A percentile compares a stretch with the other conserved stretches of the same genome.
Conservation (phyloP, 1,140 invertebrate species). For the Drosophila pseudoobscura region DNA sequence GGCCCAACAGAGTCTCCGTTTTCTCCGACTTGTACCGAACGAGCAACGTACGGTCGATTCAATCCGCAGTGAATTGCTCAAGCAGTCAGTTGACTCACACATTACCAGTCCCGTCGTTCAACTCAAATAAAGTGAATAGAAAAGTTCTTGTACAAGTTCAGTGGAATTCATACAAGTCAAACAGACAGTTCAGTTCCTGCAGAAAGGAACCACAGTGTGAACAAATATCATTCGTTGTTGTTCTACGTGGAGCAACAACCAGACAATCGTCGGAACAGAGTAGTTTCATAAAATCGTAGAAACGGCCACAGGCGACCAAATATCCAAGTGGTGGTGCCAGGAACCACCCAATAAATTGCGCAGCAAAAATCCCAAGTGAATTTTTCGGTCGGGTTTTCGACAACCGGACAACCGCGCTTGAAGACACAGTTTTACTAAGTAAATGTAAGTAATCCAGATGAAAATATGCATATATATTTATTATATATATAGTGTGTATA, state of each 20-base stretch:
- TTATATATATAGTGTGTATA: conserved; percentile 18
- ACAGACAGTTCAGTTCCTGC: conserved; percentile 24
- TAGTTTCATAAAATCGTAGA: conserved; percentile 23
- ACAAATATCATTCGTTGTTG: conserved; percentile 46
- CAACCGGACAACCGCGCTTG: conserved; percentile 66
- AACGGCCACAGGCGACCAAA: conserved; percentile 54
- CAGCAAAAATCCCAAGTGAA: conserved; percentile 47
- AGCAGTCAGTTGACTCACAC: conserved; percentile 65
- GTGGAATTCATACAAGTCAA: conserved; percentile 8
- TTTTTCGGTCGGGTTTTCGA: conserved; percentile 57
- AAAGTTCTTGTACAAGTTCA: conserved; percentile 9
- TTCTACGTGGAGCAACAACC: conserved; percentile 60
- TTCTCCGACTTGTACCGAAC: conserved; percentile 17
- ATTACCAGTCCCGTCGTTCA: conserved; percentile 10
- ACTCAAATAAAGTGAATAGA: conserved; percentile 29
- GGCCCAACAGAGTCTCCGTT: conserved; percentile 27
- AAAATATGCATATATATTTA: conserved; percentile 15
- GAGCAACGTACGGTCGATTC: conserved; percentile 14
- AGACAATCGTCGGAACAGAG: conserved; percentile 24
- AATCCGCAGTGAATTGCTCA: conserved; percentile 56
- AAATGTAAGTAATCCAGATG: conserved; percentile 64
- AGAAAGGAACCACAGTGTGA: conserved; percentile 24
- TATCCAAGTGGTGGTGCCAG: conserved; percentile 62
- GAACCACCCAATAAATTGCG: conserved; percentile 70
- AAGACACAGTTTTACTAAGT: conserved; percentile 48